Base-by-base conservation (phyloP, 2,113 vertebrate genomes). In the Albula glossodonta region DNA sequence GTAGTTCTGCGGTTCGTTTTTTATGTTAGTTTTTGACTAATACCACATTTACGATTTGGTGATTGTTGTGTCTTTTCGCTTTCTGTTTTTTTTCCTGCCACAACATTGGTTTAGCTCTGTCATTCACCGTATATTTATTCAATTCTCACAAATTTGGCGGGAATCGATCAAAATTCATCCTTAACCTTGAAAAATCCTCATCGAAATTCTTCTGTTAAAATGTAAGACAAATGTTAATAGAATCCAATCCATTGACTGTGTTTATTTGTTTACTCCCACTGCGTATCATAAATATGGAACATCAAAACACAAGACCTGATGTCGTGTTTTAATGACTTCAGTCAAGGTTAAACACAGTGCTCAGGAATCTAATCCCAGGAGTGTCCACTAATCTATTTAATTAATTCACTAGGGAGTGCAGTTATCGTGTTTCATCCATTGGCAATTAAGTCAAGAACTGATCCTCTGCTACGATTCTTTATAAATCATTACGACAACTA, bases 401-500 rank as follows among this genome's bases (percentile, higher is more conserved):
- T 81, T 80, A 51, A 63, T 80, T 81, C 78, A 25, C 17, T 5
- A 15, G 60, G 82, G 60, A 83, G 48, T 70, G 19, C 9, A 41
- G 25, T 74, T 83, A 83, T 41, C 52, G 56, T 50, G 77, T 80
- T 57, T 22, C 77, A 60, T 80, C 48, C 78, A 17, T 5, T 63
- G 52, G 22, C 84, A 48, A 79, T 84, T 84, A 84, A 84, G 52
- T 84, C 19, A 80, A 49, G 79, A 80, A 56, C 19, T 25, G 31
- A 11, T 84, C 25, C 78, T 53, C 74, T 84, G 17, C 17, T 31
- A 49, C 11, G 22, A 51, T 63, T n/a, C 22, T 80, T 85, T 63
- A 85, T 85, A 60, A 13, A 79, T 84, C 15, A 84, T 57, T n/a
- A 48, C 22, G 66, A 19, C 57, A 83, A 60, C 78, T 85, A 53